Evolutionary conservation across 2,797 vertebrate genomes (phyloP).

Genomic region (Nannoperca australis): DNA sequence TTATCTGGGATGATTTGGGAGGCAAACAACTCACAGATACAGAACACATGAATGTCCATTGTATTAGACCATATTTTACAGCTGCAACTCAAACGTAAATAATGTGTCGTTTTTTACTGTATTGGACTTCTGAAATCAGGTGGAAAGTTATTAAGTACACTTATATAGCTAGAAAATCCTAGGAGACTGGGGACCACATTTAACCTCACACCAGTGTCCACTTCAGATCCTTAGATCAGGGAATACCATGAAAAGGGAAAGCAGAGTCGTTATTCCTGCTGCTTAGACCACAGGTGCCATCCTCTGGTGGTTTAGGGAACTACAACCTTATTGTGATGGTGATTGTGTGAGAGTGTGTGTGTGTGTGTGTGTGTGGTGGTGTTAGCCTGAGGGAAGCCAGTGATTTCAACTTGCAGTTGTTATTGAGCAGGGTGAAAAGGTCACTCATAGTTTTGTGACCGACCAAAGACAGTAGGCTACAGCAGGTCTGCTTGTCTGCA

Average conservation of each 20-base stretch:
- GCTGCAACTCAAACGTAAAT: not conserved
- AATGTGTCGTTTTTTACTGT: too few species aligned
- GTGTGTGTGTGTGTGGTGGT: constrained; percentile 21
- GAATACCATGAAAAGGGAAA: not conserved
- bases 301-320: constrained; percentile 72
- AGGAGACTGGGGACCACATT: not conserved
- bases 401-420: constrained; percentile 58
- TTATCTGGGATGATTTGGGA: not conserved
- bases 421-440: constrained; percentile 68
- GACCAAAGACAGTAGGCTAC: constrained; percentile 33
- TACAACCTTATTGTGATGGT: constrained; percentile 23
- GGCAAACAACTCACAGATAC: not conserved
- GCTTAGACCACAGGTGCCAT: constrained; percentile 74
- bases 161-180: not conserved
- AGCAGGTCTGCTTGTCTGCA: constrained; percentile 50
- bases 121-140: too few species aligned
- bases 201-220: not conserved
- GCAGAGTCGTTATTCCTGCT: constrained; percentile 1
- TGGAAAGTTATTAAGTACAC: too few species aligned
- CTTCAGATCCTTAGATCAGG: not conserved
- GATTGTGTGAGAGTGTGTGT: not conserved
- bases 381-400: constrained; percentile 47
- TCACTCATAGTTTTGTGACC: constrained; percentile 49
- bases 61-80: not conserved
- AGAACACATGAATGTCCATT: not conserved